Evolutionary conservation across 1,140 invertebrate species (phyloP).

Genomic region (Adelges cooleyi): DNA sequence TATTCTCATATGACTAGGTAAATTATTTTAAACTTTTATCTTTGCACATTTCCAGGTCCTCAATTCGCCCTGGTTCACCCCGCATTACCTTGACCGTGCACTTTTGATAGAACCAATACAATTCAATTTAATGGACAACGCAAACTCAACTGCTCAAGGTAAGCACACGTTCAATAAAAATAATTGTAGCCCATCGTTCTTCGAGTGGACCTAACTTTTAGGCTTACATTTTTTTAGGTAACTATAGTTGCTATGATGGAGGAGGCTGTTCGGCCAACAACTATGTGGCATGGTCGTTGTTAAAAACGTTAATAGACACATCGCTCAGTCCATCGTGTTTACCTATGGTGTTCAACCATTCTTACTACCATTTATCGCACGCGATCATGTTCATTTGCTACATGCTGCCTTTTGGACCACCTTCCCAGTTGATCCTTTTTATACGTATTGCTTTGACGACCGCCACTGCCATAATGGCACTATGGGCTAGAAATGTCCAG

Average conservation of each 20-base stretch:
- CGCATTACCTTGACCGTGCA: too few relatives aligned
- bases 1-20: too few relatives aligned
- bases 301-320: neutral
- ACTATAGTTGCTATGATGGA: constrained; percentile 18
- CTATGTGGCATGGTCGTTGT: neutral
- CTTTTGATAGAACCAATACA: too few relatives aligned
- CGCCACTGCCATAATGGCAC: constrained; percentile 60
- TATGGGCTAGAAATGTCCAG: constrained; percentile 73
- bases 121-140: too few relatives aligned
- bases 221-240: neutral
- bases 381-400: constrained; percentile 26
- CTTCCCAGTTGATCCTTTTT: constrained; percentile 47
- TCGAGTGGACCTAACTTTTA: too few relatives aligned
- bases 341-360: constrained; percentile 4
- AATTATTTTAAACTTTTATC: too few relatives aligned
- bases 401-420: constrained; percentile 18
- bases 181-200: too few relatives aligned
- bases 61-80: too few relatives aligned
- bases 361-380: constrained; percentile 13
- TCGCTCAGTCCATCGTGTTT: neutral
- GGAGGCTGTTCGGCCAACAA: neutral
- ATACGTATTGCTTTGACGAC: constrained; percentile 61
- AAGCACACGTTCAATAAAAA: too few relatives aligned
- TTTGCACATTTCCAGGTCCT: too few relatives aligned
- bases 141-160: too few relatives aligned